A percentile compares a stretch with the other conserved stretches of the same genome.
These are phyloP conservation scores for Meandrina meandrites DNA, from an alignment of 92 coral and sea anemone genomes.

Conservation along the genomic window DNA sequence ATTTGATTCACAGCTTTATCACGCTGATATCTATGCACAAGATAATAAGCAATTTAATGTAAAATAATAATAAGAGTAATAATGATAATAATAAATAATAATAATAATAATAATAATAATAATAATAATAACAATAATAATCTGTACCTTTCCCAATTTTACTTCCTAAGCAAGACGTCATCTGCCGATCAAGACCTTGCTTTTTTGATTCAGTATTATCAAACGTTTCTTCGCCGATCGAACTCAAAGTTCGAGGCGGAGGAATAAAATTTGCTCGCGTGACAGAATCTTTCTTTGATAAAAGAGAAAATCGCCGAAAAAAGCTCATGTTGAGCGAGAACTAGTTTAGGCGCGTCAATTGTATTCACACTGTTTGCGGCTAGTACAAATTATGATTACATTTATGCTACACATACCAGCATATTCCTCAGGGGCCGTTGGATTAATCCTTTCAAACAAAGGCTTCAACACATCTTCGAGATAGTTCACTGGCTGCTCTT, in stretches of 20 bases:
- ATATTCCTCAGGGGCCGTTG: conserved; percentile 45
- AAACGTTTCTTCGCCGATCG: background rate
- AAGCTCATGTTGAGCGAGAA: background rate
- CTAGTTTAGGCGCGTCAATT: too few species aligned
- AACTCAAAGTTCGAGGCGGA: background rate
- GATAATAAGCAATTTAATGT: too few species aligned
- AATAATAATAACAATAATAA: too few species aligned
- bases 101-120: too few species aligned
- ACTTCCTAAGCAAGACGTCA: conserved; percentile 9
- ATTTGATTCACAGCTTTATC: too few species aligned
- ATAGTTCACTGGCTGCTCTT: background rate
- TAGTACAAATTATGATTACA: background rate
- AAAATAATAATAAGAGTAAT: too few species aligned
- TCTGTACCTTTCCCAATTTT: background rate
- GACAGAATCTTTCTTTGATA: background rate
- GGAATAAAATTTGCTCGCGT: background rate
- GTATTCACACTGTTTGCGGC: background rate
- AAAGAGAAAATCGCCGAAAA: background rate
- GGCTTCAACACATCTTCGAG: conserved; percentile 46
- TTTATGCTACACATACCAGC: conserved; percentile 18
- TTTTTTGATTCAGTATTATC: background rate
- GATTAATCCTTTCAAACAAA: conserved; percentile 35
- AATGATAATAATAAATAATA: too few species aligned
- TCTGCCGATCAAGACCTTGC: background rate
- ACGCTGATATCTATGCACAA: too few species aligned